Conservation (phyloP, 1,140 invertebrate species). For the Micrasema minimum region DNA sequence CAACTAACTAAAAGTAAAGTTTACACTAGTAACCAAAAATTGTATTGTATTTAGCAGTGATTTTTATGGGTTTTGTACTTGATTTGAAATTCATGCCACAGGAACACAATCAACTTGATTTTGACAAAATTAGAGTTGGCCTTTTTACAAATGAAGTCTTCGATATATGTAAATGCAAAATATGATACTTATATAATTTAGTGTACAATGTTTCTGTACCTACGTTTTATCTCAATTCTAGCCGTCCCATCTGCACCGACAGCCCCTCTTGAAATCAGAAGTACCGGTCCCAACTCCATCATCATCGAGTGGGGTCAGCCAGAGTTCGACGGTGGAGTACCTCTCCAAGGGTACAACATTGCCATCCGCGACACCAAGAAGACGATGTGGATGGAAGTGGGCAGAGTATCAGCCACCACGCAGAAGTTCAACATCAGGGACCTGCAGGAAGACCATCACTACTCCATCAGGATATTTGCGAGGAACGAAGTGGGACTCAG, state of each 20-base stretch:
- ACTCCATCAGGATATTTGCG: constrained; percentile 90
- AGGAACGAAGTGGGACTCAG: constrained; percentile 95
- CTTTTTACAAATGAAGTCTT: too few species aligned
- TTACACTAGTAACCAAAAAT: too few species aligned
- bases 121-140: too few species aligned
- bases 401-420: constrained; percentile 82
- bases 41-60: too few species aligned
- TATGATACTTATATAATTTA: too few species aligned
- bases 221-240: too few species aligned
- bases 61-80: too few species aligned
- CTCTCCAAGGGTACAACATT: constrained; percentile 90
- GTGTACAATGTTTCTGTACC: too few species aligned
- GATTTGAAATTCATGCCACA: too few species aligned
- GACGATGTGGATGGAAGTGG: constrained; percentile 97
- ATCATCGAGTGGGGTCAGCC: constrained; percentile 94
- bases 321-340: constrained; percentile 92
- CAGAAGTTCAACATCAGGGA: constrained; percentile 88
- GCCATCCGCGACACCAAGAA: constrained; percentile 91
- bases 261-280: constrained; percentile 86
- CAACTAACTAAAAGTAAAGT: too few species aligned
- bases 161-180: too few species aligned
- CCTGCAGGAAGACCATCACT: constrained; percentile 89
- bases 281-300: constrained; percentile 83
- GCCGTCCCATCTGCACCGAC: constrained; percentile 90
- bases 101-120: too few species aligned